A percentile compares a stretch with the other conserved stretches of the same genome.
Evolutionary conservation across 2,797 vertebrate genomes (phyloP).

Genomic region (Vireo griseus): DNA sequence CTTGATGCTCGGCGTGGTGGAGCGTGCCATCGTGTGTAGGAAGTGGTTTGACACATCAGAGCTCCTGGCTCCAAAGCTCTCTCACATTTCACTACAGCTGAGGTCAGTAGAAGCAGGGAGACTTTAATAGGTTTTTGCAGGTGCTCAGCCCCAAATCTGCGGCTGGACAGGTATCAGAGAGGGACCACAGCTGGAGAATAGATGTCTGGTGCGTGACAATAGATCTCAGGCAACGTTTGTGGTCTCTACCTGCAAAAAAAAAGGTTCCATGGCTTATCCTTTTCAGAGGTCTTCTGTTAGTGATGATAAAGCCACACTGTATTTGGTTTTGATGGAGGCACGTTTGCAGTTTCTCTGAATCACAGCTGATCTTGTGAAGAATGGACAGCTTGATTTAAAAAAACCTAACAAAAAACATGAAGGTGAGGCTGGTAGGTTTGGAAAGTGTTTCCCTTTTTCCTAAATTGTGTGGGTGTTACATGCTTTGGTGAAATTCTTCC

Average conservation of each 20-base stretch:
- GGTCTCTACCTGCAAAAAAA: not conserved
- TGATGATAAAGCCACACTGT: not conserved
- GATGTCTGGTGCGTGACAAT: not conserved
- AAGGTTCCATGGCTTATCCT: not conserved
- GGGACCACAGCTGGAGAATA: fast-evolving
- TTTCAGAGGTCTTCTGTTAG: not conserved
- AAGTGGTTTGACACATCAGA: slow-evolving; percentile 62
- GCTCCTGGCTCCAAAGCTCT: not conserved
- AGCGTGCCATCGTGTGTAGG: not conserved
- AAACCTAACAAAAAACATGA: not conserved
- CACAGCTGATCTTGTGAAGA: not conserved
- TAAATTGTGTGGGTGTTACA: not conserved
- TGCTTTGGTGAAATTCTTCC: not conserved
- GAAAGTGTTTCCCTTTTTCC: not conserved
- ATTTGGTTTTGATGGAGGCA: not conserved
- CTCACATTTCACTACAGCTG: not conserved
- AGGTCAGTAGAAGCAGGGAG: not conserved
- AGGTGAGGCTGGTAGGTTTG: not conserved
- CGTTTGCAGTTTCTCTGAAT: not conserved
- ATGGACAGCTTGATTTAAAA: not conserved
- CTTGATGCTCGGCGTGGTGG: not conserved
- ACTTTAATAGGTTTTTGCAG: not conserved
- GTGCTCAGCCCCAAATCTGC: not conserved
- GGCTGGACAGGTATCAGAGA: not conserved
- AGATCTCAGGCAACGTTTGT: not conserved